Percentiles rank a stretch among this genome's conserved stretches.
These are phyloP conservation scores for Serranus cabrilla DNA, from an alignment of 2,797 vertebrate genomes.

Conservation along the genomic window DNA sequence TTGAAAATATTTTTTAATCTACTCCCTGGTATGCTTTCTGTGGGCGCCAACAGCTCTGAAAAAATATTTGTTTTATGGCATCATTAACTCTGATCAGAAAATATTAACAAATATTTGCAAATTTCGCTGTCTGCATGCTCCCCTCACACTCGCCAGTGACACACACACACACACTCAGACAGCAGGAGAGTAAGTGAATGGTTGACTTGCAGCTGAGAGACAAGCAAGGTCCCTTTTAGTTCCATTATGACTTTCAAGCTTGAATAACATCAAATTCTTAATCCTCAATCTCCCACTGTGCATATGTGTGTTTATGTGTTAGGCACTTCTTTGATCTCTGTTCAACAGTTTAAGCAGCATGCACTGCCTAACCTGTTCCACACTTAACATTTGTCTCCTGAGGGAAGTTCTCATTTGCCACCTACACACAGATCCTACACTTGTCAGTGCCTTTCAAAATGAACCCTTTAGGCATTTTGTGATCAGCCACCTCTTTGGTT, in stretches of 20 bases:
- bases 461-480: constrained; percentile 10
- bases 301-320: constrained; percentile 16
- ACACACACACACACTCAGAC: constrained; percentile 15
- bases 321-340: constrained; percentile 50
- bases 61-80: constrained; percentile 16
- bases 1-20: not conserved
- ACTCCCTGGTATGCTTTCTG: not conserved
- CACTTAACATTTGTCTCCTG: constrained; percentile 26
- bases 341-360: constrained; percentile 41
- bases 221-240: constrained; percentile 41
- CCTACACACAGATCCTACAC: constrained; percentile 18
- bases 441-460: constrained; percentile 9
- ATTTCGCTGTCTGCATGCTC: constrained; percentile 4
- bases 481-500: not conserved
- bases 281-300: constrained; percentile 31
- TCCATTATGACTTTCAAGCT: constrained; percentile 42
- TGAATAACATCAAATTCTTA: constrained; percentile 37
- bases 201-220: constrained; percentile 34
- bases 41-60: not conserved
- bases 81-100: constrained; percentile 11
- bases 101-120: constrained; percentile 15
- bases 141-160: constrained; percentile 1
- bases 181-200: constrained; percentile 40
- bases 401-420: constrained; percentile 22
- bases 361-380: constrained; percentile 24